These are phyloP conservation scores for Deilephila elpenor DNA, from an alignment of 2,888 invertebrate species.

Conservation along the genomic window DNA sequence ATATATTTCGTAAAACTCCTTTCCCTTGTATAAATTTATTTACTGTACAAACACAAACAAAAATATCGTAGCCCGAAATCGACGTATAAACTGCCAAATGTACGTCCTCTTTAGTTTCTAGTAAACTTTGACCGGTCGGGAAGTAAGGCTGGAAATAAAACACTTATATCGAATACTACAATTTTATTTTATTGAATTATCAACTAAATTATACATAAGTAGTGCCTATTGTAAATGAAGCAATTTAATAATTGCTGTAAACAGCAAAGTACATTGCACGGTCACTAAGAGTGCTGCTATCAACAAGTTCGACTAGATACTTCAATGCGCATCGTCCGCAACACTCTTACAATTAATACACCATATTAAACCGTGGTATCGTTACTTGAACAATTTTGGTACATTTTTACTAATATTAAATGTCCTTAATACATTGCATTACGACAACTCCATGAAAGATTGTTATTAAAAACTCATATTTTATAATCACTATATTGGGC, in stretches of 20 bases:
- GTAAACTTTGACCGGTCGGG: no score
- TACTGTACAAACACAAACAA: no score
- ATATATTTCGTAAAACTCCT: no score
- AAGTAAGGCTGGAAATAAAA: conserved; percentile 3
- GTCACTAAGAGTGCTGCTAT: conserved; percentile 2
- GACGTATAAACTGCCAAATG: no score
- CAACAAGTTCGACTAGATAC: conserved; percentile 10
- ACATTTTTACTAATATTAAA: conserved; percentile 10
- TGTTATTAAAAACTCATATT: conserved; percentile 7
- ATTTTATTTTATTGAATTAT: conserved; percentile 29
- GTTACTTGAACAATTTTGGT: conserved; percentile 13
- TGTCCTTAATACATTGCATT: conserved; percentile 11
- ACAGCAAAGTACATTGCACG: conserved; percentile 5
- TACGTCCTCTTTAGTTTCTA: no score
- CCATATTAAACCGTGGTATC: neutral
- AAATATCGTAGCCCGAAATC: no score
- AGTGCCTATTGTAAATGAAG: conserved; percentile 26
- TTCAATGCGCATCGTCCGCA: neutral
- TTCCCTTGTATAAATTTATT: no score
- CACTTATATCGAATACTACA: conserved; percentile 26
- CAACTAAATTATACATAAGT: conserved; percentile 23
- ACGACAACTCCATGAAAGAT: neutral
- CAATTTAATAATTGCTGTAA: conserved; percentile 25
- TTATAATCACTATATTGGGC: neutral
- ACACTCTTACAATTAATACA: neutral